phyloP scores from a whole-genome alignment of 2,113 vertebrate species.

The Cinclus mexicanus region DNA sequence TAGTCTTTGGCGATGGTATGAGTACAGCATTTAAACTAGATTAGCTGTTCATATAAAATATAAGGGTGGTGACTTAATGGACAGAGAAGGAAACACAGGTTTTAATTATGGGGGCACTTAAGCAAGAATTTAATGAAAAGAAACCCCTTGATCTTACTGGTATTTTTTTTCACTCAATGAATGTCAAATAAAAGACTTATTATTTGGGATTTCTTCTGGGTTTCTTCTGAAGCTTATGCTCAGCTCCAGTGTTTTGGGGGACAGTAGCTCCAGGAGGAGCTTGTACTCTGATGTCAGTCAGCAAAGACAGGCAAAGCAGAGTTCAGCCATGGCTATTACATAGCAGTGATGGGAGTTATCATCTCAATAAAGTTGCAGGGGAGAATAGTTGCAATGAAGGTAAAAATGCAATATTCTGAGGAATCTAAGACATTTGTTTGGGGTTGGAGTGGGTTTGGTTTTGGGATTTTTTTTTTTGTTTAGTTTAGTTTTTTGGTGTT shows the following conservation, averaged over 20 bases:
- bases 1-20: neutral
- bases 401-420: neutral
- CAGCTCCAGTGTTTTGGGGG: neutral
- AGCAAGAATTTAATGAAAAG: neutral
- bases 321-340: neutral
- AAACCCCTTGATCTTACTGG: neutral
- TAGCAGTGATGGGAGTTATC: neutral
- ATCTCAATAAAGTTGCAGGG: neutral
- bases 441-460: neutral
- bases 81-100: neutral
- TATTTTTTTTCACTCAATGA: neutral
- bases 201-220: neutral
- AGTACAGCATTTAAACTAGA: neutral
- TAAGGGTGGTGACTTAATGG: neutral
- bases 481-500: neutral
- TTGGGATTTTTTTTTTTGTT: neutral
- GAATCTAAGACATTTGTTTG: neutral
- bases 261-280: neutral
- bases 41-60: neutral
- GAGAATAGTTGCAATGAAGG: neutral
- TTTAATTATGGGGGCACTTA: constrained; percentile 2
- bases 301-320: neutral
- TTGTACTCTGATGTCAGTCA: neutral
- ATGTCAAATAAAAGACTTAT: neutral
- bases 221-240: neutral